Base-by-base conservation (phyloP, 2,797 vertebrate genomes). In the Leptatherina wallacei region DNA sequence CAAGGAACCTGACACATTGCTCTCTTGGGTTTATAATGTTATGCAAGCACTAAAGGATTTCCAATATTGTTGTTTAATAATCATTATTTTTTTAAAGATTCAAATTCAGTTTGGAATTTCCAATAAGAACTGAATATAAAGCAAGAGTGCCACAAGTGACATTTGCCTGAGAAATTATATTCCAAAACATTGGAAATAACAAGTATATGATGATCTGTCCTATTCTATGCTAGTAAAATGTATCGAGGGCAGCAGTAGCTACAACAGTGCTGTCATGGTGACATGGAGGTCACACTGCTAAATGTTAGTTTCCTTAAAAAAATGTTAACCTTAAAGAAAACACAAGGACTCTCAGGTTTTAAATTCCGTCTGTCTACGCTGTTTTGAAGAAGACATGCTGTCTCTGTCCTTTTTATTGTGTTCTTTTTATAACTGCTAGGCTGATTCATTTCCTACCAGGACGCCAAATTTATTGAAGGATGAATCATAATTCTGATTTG, bases 401-500 rank as follows among this genome's bases (percentile, higher is more conserved):
- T 13, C 30, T 51, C 51, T 55, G 38, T 66, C 49, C 61, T 75
- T 70, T 69, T 38, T 54, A 61, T 54, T 67, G 13, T 57, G 57
- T 71, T 75, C 57, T 55, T 78, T 62, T 30, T 22, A 16, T 77
- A 57, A 73, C 14, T 52, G 49, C 61, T 64, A 69, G 49, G 6
- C 63, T 32, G 61, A 69, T 47, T 67, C 13, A 77, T 77, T 69
- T 80, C 70, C 55, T 72, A 36, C 77, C 60, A 63, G 52, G 44
- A 29, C 68, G 36, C 24, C 51, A 65, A 73, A 79, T 33, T 74
- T 56, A 70, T 47, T 74, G 61, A 20, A 32, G 65, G 76, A 77
- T 69, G 65, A 80, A 49, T 81, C 85, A 78, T 66, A 40, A 42
- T 49, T 76, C 33, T 54, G 63, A 71, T 84, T 67, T 75, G 57